Conservation (phyloP, 2,888 invertebrate species). For the Scrobipalpa atriplicella region DNA sequence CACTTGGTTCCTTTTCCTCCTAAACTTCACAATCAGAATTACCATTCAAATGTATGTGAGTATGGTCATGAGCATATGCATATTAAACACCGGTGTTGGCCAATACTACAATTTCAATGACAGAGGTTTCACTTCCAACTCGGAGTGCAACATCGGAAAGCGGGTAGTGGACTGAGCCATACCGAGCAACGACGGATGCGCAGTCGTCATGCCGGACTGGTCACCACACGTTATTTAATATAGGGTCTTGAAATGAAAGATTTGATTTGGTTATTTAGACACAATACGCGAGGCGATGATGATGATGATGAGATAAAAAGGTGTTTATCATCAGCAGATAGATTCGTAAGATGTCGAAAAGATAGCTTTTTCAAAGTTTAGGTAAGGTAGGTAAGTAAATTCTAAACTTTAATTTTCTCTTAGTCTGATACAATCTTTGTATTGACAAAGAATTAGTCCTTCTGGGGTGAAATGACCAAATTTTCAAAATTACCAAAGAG, state of each 20-base stretch:
- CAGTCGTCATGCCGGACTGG: conserved; percentile 61
- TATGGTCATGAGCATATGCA: neutral
- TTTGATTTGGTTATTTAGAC: neutral
- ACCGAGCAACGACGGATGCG: conserved; percentile 39
- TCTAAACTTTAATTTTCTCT: too few species aligned
- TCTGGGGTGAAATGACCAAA: too few species aligned
- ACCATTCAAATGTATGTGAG: neutral
- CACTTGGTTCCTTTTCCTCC: too few species aligned
- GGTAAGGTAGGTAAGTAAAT: too few species aligned
- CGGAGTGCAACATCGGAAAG: conserved; percentile 46
- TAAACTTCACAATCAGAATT: neutral
- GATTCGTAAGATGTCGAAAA: too few species aligned
- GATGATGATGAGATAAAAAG: too few species aligned
- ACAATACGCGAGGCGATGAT: too few species aligned
- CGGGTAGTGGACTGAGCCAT: conserved; percentile 50
- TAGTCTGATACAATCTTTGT: too few species aligned
- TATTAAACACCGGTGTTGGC: neutral
- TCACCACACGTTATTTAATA: conserved; percentile 55
- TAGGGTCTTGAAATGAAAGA: neutral
- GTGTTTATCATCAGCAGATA: too few species aligned
- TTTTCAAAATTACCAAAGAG: too few species aligned
- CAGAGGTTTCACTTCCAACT: conserved; percentile 30
- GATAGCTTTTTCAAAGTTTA: too few species aligned
- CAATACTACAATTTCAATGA: conserved; percentile 17
- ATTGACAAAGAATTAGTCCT: too few species aligned